phyloP scores from a whole-genome alignment of 2,888 invertebrate genomes.

The Alsophila aescularia region DNA sequence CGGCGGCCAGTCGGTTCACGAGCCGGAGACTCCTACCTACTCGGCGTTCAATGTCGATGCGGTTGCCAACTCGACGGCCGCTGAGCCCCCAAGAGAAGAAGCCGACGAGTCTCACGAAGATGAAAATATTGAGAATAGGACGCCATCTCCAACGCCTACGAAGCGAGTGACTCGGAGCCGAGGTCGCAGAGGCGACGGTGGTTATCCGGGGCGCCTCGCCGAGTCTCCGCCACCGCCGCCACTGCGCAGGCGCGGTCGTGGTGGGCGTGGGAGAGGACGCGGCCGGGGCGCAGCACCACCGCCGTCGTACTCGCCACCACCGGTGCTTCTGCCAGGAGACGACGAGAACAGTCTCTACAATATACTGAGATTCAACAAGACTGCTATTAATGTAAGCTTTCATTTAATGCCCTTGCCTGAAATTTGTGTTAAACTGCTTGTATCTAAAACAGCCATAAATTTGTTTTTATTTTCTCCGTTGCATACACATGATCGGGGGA shows the following conservation, averaged over 20 bases:
- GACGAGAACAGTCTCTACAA: constrained; percentile 94
- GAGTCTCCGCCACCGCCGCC: constrained; percentile 79
- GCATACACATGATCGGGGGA: too few relatives aligned
- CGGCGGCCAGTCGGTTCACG: constrained; percentile 79
- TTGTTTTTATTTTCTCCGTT: too few relatives aligned
- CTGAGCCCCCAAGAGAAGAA: constrained; percentile 66
- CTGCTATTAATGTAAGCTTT: constrained; percentile 88
- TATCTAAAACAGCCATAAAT: too few relatives aligned
- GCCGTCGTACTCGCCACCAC: constrained; percentile 80
- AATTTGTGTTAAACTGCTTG: background rate
- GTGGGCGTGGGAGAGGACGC: constrained; percentile 70
- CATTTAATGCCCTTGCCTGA: background rate
- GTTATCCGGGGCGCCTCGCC: constrained; percentile 76
- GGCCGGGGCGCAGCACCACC: constrained; percentile 75
- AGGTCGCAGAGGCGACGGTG: constrained; percentile 79
- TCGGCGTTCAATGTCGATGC: constrained; percentile 68
- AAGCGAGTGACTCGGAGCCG: constrained; percentile 88
- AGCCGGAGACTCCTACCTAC: constrained; percentile 79
- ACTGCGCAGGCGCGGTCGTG: constrained; percentile 67
- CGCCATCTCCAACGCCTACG: constrained; percentile 84
- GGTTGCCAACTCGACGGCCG: constrained; percentile 63
- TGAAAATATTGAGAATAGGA: constrained; percentile 66
- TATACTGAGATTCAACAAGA: constrained; percentile 92
- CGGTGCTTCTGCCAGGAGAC: constrained; percentile 84
- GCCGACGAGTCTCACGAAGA: constrained; percentile 67